phyloP scores from a whole-genome alignment of 2,888 invertebrate species.

The Tolmerus cingulatus region DNA sequence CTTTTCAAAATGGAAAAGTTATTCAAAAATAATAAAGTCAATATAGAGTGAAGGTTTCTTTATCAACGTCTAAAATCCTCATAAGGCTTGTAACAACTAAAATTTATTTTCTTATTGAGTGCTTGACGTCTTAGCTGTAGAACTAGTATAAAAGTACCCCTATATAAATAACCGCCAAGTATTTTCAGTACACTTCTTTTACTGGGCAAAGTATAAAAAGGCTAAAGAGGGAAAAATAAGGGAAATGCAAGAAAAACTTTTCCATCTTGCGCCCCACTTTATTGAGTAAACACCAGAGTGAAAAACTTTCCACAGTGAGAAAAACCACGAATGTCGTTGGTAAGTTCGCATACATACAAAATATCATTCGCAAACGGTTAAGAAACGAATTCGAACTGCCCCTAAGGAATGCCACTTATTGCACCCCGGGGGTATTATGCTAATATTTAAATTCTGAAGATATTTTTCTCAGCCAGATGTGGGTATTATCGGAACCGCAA shows the following conservation, averaged over 20 bases:
- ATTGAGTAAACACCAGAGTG: neutral
- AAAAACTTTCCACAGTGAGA: neutral
- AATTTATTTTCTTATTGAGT: neutral
- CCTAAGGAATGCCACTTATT: neutral
- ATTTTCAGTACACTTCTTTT: neutral
- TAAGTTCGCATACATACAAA: neutral
- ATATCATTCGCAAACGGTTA: neutral
- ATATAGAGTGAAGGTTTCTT: neutral
- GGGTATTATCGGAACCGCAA: neutral
- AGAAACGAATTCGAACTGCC: neutral
- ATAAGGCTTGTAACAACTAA: neutral
- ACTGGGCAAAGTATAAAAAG: neutral
- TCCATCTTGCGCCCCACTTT: neutral
- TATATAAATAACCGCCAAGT: neutral
- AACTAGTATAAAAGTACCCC: neutral
- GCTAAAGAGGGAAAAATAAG: neutral
- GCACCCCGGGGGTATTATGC: neutral
- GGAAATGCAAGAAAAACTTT: neutral
- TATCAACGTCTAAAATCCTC: neutral
- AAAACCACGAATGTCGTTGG: neutral
- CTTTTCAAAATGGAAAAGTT: neutral
- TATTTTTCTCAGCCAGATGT: neutral
- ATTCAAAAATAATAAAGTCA: neutral
- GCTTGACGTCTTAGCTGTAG: neutral
- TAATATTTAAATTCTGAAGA: neutral